Evolutionary conservation across 1,140 invertebrate species (phyloP), one percentile per base, ranked within the genome.

Genomic region (Drosophila bipectinata): DNA sequence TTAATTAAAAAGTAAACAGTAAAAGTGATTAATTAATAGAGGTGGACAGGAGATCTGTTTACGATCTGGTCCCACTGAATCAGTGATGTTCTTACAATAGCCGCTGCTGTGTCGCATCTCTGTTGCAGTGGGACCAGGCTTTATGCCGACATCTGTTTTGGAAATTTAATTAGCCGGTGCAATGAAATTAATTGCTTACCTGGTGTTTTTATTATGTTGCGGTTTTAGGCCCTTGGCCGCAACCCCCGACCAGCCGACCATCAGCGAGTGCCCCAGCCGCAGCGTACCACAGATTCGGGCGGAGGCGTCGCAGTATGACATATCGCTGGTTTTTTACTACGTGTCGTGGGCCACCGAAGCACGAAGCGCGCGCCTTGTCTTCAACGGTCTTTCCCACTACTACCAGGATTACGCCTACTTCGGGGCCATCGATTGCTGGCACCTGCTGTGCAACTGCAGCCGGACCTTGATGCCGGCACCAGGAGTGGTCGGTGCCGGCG

Each of bases 301-400:
- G 10, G 69, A 76, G 28, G 71, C 77, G 4, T 12, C 76, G 4
- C 55, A 72, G 5, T 71, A 34, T 14, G 90, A 91, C 21, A 32
- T 91, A 1, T 83, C 84, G 3, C 14, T 91, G 15, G 8, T 91
- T n/a, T 90, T 91, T 37, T 91, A 91, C 72, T 91, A 91, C 71
- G 90, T 90, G 49, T 80, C 85, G 12, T 91, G 90, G 90, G 78
- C 82, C 9, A 82, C 72, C 54, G 89, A 89, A 51, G 90, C 90
- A 7, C 56, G 72, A 21, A 63, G 74, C 34, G 89, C 90, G 0
- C 66, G 74, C 0, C 49, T 77, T 30, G 60, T 81, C 0, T 91
- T 84, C 15, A 67, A 91, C 53, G 81, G 79, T 2, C 60, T 91
- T 30, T 74, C 82, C 4, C 53, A 77, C 54, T 77, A 77, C 41